Percentiles rank a stretch among this genome's conserved stretches.
These are phyloP conservation scores for Spondyliosoma cantharus DNA, from an alignment of 2,797 vertebrate species.

Conservation along the genomic window DNA sequence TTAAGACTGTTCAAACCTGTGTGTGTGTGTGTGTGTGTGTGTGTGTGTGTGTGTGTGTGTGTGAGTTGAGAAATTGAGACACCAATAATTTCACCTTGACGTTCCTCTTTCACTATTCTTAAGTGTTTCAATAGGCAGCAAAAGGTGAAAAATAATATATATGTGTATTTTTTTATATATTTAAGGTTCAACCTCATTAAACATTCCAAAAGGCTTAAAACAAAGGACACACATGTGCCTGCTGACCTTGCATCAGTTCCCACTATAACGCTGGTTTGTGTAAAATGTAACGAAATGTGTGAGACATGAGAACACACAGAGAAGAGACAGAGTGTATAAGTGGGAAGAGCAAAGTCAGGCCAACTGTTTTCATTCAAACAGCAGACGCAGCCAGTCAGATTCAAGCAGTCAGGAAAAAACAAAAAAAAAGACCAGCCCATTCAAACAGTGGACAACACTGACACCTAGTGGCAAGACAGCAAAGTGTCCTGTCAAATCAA, in stretches of 20 bases:
- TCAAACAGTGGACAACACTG: constrained; percentile 66
- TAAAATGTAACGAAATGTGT: constrained; percentile 14
- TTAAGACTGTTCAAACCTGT: constrained; percentile 31
- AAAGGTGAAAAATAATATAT: background rate
- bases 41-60: too few relatives aligned
- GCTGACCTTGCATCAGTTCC: constrained; percentile 1
- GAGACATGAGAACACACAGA: constrained; percentile 12
- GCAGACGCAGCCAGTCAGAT: constrained; percentile 66
- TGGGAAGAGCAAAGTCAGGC: constrained; percentile 20
- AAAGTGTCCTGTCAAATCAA: background rate
- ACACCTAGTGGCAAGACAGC: constrained; percentile 44
- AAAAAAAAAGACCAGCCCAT: background rate
- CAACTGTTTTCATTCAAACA: constrained; percentile 78
- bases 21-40: constrained; percentile 18
- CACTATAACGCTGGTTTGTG: background rate
- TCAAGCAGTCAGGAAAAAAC: constrained; percentile 21
- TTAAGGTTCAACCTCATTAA: background rate
- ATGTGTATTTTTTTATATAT: background rate
- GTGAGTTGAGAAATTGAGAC: background rate
- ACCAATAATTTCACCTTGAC: constrained; percentile 13
- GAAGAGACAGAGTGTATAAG: background rate
- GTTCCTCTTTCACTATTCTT: background rate
- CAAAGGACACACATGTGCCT: too few relatives aligned
- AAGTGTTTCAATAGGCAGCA: background rate
- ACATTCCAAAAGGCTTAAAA: background rate